Evolutionary conservation across 2,797 vertebrate species (phyloP), one percentile per base, ranked within the genome.

Genomic region (Heterohyrax brucei): DNA sequence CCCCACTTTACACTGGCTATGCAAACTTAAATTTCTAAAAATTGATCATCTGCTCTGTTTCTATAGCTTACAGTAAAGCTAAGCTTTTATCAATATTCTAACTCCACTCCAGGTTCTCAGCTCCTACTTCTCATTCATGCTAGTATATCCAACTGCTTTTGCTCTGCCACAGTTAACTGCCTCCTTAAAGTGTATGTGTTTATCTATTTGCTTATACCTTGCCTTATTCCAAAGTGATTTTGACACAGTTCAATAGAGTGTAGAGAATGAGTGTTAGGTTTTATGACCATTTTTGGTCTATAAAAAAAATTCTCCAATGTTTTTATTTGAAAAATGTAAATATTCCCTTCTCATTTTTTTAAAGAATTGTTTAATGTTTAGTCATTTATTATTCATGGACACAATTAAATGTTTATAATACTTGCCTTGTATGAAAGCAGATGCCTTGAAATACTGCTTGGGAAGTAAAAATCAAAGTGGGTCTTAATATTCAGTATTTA

Each of bases 311-410:
- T 33, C 53, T 75, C 30, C 4, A 62, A 19, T 75, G 85, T 84
- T 85, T 95, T 96, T 22, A 85, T 62, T 79, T 28, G 6, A 90
- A 78, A 77, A 89, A 59, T 39, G n/a, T 62, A 84, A 83, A 94
- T 62, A 81, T 83, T 79, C 4, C 46, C 59, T 94, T 93, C 18
- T 68, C 68, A 53, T 7, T 13, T 64, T 64, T 82, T 86, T 44
- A 1, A 5, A 64, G 22, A 14, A 46, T 26, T 76, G 7, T 76
- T 48, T 48, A 16, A 70, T 70, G 14, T 33, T 72, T n/a, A 92
- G 76, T 64, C 24, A 87, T 82, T 90, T 10, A 48, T 87, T 85
- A 70, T 76, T 91, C 19, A 89, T 85, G 75, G 59, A 66, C 6
- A 56, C 16, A 86, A 94, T 88, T 79, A 90, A 88, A 88, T 30